A percentile compares a stretch with the other conserved stretches of the same genome.
These are phyloP conservation scores for Eustalomyia histrio DNA, from an alignment of 2,888 invertebrate species.

Conservation along the genomic window DNA sequence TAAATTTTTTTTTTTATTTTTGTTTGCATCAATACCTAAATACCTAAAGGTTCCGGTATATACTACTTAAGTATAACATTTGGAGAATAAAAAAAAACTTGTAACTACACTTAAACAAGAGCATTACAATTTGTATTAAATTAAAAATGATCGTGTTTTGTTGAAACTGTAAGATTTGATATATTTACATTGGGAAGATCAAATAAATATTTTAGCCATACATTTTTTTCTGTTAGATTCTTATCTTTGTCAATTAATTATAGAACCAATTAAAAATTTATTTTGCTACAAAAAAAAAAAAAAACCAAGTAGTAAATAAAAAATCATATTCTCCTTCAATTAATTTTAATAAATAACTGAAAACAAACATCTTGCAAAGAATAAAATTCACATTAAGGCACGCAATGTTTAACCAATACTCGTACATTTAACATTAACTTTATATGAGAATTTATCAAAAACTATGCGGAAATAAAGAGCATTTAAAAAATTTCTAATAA, in stretches of 20 bases:
- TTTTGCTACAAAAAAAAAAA: constrained; percentile 22
- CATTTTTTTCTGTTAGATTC: not conserved
- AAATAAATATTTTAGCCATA: constrained; percentile 1
- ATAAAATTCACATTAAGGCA: constrained; percentile 40
- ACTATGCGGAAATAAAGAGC: constrained; percentile 59
- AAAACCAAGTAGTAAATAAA: not conserved
- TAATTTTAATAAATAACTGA: constrained; percentile 52
- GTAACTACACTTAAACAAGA: constrained; percentile 36
- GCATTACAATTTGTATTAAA: constrained; percentile 16
- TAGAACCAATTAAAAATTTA: constrained; percentile 22
- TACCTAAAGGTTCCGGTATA: not conserved
- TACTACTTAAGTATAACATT: constrained; percentile 33
- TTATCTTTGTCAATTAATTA: constrained; percentile 16
- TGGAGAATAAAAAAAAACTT: constrained; percentile 42
- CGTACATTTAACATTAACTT: not conserved
- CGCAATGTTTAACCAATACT: constrained; percentile 21
- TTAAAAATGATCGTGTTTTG: constrained; percentile 5
- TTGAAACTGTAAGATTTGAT: not conserved
- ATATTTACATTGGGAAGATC: too few relatives aligned
- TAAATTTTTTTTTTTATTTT: not conserved
- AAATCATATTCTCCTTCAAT: constrained; percentile 58
- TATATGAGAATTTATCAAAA: constrained; percentile 27
- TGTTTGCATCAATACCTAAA: not conserved
- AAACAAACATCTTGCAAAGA: constrained; percentile 32
- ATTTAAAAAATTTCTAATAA: constrained; percentile 46